These are phyloP conservation scores for Carterocephalus palaemon DNA, from an alignment of 2,888 invertebrate genomes.

Conservation along the genomic window DNA sequence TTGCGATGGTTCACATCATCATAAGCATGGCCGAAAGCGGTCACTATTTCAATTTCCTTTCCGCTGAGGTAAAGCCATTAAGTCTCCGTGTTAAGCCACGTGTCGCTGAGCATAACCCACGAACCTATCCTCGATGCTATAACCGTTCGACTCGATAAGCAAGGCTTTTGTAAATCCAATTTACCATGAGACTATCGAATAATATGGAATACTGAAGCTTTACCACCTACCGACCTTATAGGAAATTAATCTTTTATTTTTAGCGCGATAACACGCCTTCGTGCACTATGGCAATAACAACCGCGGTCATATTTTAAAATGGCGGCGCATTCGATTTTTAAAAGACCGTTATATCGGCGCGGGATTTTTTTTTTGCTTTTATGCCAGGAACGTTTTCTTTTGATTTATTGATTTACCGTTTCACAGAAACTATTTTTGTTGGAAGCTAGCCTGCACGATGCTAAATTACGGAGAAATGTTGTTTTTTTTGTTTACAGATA, in stretches of 20 bases:
- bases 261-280: conserved; percentile 53
- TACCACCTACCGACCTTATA: conserved; percentile 53
- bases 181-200: conserved; percentile 26
- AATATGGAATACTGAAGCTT: conserved; percentile 45
- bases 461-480: conserved; percentile 10
- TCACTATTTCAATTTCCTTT: conserved; percentile 20
- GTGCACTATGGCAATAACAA: conserved; percentile 57
- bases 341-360: conserved; percentile 34
- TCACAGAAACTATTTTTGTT: conserved; percentile 12
- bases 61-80: conserved; percentile 17
- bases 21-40: background rate
- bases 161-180: conserved; percentile 35
- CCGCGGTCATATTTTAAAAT: conserved; percentile 62
- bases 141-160: conserved; percentile 1
- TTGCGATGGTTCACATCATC: too few species aligned
- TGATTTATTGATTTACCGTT: conserved; percentile 15
- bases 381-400: conserved; percentile 6
- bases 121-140: conserved; percentile 20
- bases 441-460: conserved; percentile 2
- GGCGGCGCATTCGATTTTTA: conserved; percentile 55
- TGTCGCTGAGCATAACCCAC: conserved; percentile 19
- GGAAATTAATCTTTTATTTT: conserved; percentile 74
- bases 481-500: conserved; percentile 7
- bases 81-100: conserved; percentile 11
- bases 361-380: conserved; percentile 24